Evolutionary conservation across 2,797 vertebrate species (phyloP), one percentile per base, ranked within the genome.

Genomic region (Bovichtus variegatus): DNA sequence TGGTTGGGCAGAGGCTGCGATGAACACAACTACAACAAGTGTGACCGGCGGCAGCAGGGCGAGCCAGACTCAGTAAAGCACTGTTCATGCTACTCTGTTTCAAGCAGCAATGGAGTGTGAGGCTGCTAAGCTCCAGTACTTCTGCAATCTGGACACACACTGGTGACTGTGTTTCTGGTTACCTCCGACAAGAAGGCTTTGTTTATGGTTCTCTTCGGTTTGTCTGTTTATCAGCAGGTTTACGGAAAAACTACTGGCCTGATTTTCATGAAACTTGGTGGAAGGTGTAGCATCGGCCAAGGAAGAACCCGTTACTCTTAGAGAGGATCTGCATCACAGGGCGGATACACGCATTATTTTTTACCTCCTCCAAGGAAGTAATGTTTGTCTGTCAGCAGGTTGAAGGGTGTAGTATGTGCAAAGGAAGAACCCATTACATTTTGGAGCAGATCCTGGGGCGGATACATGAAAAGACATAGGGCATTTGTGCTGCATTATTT

Each of bases 1-100:
- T 82, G 80, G 83, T 88, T 84, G 84, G 65, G 74, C 80, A 78
- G 72, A 78, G 72, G 62, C 76, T 50, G 78, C 58, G 50, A 85
- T 81, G 73, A 86, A 87, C 80, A 78, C 81, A 59, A 58, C 68
- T 54, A 81, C 53, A 79, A 80, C 71, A 80, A 82, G 72, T 83
- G 60, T 76, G 78, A 85, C 80, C 73, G 85, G 77, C 73, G 74
- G 77, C 78, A 75, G 80, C 80, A 78, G 49, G 62, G 59, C 60
- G 76, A 88, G 71, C 72, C 19, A 38, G 78, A 65, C 81, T 83
- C 71, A 63, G 71, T 81, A 68, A 53, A 72, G 72, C 76, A 43
- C 53, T 63, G 76, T 64, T 85, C 53, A 62, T 58, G 78, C 71
- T 49, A 25, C 80, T 80, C 64, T 78, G 75, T 83, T 76, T 83